A percentile compares a stretch with the other conserved stretches of the same genome.
Evolutionary conservation across 2,113 vertebrate genomes (phyloP).

Genomic region (Platichthys stellatus): DNA sequence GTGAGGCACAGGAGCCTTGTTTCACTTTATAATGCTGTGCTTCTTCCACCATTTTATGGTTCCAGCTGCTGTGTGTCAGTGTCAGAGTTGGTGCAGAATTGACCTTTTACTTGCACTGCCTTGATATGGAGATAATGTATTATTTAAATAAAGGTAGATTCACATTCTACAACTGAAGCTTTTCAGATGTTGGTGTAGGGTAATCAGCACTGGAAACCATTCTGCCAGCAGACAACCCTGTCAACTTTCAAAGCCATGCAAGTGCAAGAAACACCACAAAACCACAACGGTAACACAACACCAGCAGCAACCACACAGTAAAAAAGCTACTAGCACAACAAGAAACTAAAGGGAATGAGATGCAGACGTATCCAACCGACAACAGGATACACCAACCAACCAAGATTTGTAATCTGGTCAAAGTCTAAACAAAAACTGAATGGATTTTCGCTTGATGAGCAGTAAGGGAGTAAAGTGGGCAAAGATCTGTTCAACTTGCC

Average conservation of each 20-base stretch:
- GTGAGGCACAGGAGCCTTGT: constrained; percentile 8
- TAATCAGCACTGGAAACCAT: background rate
- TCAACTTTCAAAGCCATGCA: constrained; percentile 65
- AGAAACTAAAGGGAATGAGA: constrained; percentile 7
- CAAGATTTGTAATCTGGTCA: background rate
- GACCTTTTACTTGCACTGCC: background rate
- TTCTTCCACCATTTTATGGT: background rate
- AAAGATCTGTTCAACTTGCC: background rate
- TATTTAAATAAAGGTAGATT: background rate
- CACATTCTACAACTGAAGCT: background rate
- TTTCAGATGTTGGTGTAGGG: background rate
- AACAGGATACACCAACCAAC: background rate
- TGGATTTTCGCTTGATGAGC: background rate
- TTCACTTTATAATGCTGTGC: background rate
- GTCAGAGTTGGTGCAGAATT: background rate
- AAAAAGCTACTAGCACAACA: background rate
- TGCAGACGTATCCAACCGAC: constrained; percentile 5
- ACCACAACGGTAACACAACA: constrained; percentile 21
- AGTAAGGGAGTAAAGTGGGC: background rate
- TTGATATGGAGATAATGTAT: background rate
- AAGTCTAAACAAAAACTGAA: background rate
- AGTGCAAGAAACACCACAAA: constrained; percentile 4
- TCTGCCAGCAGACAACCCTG: constrained; percentile 15
- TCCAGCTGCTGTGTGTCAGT: background rate
- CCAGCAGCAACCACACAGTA: background rate